These are phyloP conservation scores for Pangasianodon hypophthalmus DNA, from an alignment of 2,113 vertebrate genomes.

Conservation along the genomic window DNA sequence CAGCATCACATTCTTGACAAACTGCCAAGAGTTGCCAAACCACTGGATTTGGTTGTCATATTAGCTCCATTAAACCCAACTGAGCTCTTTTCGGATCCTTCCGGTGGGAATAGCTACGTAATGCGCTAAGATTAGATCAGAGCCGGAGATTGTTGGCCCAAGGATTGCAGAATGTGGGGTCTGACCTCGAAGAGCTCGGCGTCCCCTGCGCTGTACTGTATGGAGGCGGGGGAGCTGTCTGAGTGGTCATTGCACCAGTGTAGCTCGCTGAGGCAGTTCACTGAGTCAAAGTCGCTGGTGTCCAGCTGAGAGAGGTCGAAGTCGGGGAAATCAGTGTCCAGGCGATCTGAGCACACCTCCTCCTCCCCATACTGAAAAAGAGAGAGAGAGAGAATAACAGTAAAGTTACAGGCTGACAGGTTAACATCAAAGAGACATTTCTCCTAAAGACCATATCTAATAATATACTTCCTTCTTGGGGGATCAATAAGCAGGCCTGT, in stretches of 20 bases:
- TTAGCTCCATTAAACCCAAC: slow-evolving; percentile 4
- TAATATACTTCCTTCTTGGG: slow-evolving; percentile 23
- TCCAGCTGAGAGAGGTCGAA: slow-evolving; percentile 98
- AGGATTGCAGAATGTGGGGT: background rate
- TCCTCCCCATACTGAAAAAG: slow-evolving; percentile 83
- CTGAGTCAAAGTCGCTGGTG: slow-evolving; percentile 89
- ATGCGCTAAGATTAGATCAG: slow-evolving; percentile 1
- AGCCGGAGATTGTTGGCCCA: background rate
- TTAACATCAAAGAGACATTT: slow-evolving; percentile 49
- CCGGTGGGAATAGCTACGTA: slow-evolving; percentile 19
- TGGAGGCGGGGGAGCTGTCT: slow-evolving; percentile 78
- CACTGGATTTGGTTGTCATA: background rate
- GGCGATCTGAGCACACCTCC: slow-evolving; percentile 85
- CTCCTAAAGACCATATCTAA: slow-evolving; percentile 56
- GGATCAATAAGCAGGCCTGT: slow-evolving; percentile 39
- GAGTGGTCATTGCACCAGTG: slow-evolving; percentile 89
- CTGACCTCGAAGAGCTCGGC: slow-evolving; percentile 90
- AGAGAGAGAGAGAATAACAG: slow-evolving; percentile 47
- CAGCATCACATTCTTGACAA: background rate
- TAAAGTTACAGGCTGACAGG: slow-evolving; percentile 55
- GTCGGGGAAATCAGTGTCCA: slow-evolving; percentile 92
- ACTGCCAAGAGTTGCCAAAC: background rate
- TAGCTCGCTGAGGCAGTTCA: slow-evolving; percentile 88
- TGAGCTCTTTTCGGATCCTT: background rate
- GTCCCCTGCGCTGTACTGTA: slow-evolving; percentile 85